These are phyloP conservation scores for Drosophila kuntzei DNA, from an alignment of 2,888 invertebrate species.

Conservation along the genomic window DNA sequence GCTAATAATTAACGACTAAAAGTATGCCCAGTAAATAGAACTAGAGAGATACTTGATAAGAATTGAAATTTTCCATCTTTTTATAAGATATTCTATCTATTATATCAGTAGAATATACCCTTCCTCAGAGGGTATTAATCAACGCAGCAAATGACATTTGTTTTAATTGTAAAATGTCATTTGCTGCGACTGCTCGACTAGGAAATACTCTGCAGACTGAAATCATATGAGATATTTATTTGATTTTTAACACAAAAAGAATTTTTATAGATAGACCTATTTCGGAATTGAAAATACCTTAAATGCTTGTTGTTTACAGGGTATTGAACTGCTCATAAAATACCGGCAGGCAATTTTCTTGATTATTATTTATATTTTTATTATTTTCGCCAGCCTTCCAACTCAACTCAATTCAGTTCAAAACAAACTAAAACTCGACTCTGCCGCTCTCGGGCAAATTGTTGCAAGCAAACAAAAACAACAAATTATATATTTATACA, in stretches of 20 bases:
- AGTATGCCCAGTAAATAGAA: constrained; percentile 4
- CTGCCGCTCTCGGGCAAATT: constrained; percentile 31
- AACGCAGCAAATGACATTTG: not conserved
- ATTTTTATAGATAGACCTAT: not conserved
- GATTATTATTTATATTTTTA: constrained; percentile 31
- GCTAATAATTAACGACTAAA: constrained; percentile 5
- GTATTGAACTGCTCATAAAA: constrained; percentile 19
- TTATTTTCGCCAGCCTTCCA: constrained; percentile 15
- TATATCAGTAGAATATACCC: not conserved
- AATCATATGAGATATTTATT: not conserved
- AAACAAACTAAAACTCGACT: constrained; percentile 47
- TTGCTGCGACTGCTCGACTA: too few species aligned
- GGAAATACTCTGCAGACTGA: not conserved
- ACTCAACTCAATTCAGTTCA: constrained; percentile 31
- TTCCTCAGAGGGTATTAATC: not conserved
- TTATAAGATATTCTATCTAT: not conserved
- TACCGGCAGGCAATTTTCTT: constrained; percentile 32
- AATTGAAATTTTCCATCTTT: not conserved
- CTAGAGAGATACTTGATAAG: not conserved
- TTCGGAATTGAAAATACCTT: not conserved
- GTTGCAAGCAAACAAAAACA: constrained; percentile 4
- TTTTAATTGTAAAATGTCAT: too few species aligned
- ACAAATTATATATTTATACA: constrained; percentile 8
- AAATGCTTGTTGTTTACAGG: constrained; percentile 5
- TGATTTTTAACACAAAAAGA: not conserved